Percentiles rank a stretch among this genome's conserved stretches.
These are phyloP conservation scores for Uropetala carovei DNA, from an alignment of 2,888 invertebrate species.

Conservation along the genomic window DNA sequence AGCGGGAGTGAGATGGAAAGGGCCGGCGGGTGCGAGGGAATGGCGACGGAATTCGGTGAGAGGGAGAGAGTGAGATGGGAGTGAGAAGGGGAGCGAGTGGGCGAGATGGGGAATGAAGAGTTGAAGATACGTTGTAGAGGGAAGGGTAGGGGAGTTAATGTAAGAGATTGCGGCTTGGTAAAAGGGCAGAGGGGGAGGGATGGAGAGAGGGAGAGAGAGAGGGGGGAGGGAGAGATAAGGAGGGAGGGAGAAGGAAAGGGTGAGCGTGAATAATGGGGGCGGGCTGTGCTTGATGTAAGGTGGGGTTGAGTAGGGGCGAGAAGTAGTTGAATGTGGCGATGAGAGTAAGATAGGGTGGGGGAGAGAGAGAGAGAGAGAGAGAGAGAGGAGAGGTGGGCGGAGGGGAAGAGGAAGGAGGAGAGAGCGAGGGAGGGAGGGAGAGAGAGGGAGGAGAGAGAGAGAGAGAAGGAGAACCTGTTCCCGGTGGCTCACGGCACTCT, in stretches of 20 bases:
- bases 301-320: not conserved
- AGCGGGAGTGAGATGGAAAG: not conserved
- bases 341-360: not conserved
- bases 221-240: not conserved
- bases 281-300: not conserved
- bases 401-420: not conserved
- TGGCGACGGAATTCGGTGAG: not conserved
- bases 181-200: not conserved
- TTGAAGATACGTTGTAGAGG: not conserved
- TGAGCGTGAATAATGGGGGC: slow-evolving; percentile 1
- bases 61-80: not conserved
- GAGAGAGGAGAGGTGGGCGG: not conserved
- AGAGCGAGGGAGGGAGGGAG: not conserved
- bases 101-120: not conserved
- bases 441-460: not conserved
- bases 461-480: not conserved
- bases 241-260: not conserved
- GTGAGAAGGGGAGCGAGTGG: not conserved
- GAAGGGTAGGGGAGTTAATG: slow-evolving; percentile 4
- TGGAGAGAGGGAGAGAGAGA: not conserved
- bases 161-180: slow-evolving; percentile 45
- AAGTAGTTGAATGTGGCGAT: not conserved
- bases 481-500: slow-evolving; percentile 26
- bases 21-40: not conserved
- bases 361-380: not conserved